Base-by-base conservation (phyloP, 2,888 invertebrate species). In the Diabrotica balteata region DNA sequence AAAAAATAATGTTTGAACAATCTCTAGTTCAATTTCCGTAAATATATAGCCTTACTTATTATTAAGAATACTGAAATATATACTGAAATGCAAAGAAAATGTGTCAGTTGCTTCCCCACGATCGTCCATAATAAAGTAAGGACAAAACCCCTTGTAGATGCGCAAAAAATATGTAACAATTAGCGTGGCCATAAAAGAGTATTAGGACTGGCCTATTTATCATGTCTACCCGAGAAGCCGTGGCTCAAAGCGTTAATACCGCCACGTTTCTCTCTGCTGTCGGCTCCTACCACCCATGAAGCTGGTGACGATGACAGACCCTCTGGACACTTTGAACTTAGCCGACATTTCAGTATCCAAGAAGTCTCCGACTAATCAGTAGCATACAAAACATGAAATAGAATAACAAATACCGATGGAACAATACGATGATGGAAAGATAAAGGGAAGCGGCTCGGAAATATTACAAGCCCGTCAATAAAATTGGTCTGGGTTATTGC, bases 241-340 rank as follows among this genome's bases (percentile, higher is more conserved):
- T 78, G 74, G 79, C 81, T 82, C 84, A 84, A 83, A 84, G 85
- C 84, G 83, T 79, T 83, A 84, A 84, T 83, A 80, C 84, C 81
- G 80, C 83, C 83, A 81, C 84, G 82, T 83, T 82, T 83, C 81
- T 80, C 78, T 79, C 80, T 45, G 44, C 75, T 81, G 83, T 83
- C 84, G 82, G 82, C 81, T 82, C 76, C 80, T 84, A 82, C 85
- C 85, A 85, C 85, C 85, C 85, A 85, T 84, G 83, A 84, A 79
- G 85, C 77, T 81, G 80, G 84, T 83, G 85, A 84, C 84, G 85
- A 84, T 84, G 85, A 85, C 84, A 83, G 84, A 81, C 80, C 80
- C 81, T 82, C 79, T 77, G 76, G 78, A 77, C 73, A 74, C 83
- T 84, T 85, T 84, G 83, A 83, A 80, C 78, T 80, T 66, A 72